Conservation (phyloP, 1,140 invertebrate species). For the Brachionus rubens region DNA sequence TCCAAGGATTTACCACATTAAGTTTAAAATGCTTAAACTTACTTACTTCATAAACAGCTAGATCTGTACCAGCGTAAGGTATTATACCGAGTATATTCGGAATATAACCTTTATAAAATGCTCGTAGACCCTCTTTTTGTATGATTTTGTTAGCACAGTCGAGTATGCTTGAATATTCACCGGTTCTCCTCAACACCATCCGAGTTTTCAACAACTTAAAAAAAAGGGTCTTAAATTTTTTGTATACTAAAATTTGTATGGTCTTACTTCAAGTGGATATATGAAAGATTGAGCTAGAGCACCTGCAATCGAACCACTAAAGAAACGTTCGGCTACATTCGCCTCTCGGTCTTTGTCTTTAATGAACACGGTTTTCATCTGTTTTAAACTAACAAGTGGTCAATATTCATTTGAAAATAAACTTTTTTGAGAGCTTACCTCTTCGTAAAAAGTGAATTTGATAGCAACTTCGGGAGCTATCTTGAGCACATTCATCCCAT, state of each 20-base stretch:
- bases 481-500: constrained; percentile 96
- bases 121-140: constrained; percentile 73
- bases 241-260: not conserved
- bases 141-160: constrained; percentile 89
- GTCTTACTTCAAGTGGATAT: constrained; percentile 82
- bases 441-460: constrained; percentile 97
- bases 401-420: not conserved
- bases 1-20: too few relatives aligned
- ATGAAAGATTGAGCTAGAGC: constrained; percentile 91
- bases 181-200: constrained; percentile 85
- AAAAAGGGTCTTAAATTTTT: too few relatives aligned
- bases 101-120: constrained; percentile 78
- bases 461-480: constrained; percentile 95
- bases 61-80: constrained; percentile 97
- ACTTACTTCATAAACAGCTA: constrained; percentile 88
- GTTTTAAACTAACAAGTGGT: constrained; percentile 47
- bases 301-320: constrained; percentile 89
- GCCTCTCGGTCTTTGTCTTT: constrained; percentile 68
- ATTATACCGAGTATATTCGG: constrained; percentile 97
- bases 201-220: constrained; percentile 87
- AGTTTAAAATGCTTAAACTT: too few relatives aligned
- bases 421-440: constrained; percentile 61
- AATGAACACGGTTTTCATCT: constrained; percentile 78
- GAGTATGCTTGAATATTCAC: constrained; percentile 79
- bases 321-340: constrained; percentile 81